These are phyloP conservation scores for Carassius gibelio DNA, from an alignment of 2,113 vertebrate genomes.

Conservation along the genomic window DNA sequence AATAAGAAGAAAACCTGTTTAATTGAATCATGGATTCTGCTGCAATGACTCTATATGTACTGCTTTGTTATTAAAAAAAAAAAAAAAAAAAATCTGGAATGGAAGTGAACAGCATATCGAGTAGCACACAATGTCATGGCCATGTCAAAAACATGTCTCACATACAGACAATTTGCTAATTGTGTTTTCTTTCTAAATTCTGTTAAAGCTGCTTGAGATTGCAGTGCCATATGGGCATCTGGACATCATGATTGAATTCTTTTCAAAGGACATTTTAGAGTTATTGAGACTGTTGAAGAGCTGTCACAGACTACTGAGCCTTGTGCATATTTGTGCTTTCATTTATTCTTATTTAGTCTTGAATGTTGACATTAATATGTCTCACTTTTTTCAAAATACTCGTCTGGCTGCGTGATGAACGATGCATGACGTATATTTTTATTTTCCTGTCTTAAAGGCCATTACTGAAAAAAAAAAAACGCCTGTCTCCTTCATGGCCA, in stretches of 20 bases:
- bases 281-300: neutral
- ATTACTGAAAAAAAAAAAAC: slow-evolving; percentile 52
- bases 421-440: slow-evolving; percentile 39
- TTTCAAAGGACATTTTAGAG: neutral
- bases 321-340: neutral
- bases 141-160: neutral
- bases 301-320: neutral
- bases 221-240: neutral
- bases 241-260: neutral
- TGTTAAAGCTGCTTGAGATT: neutral
- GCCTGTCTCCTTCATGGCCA: slow-evolving; percentile 24
- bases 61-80: slow-evolving; percentile 8
- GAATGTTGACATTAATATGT: neutral
- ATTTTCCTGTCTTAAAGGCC: slow-evolving; percentile 54
- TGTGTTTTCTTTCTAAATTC: slow-evolving; percentile 1
- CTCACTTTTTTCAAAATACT: slow-evolving; percentile 14
- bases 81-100: neutral
- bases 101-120: neutral
- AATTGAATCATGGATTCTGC: slow-evolving; percentile 34
- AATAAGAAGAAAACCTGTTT: slow-evolving; percentile 27
- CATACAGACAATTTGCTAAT: slow-evolving; percentile 14
- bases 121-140: neutral
- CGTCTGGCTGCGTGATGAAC: neutral
- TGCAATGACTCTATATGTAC: neutral
- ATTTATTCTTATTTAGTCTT: neutral